Conservation (phyloP, 2,797 vertebrate species). For the Enoplosus armatus region DNA sequence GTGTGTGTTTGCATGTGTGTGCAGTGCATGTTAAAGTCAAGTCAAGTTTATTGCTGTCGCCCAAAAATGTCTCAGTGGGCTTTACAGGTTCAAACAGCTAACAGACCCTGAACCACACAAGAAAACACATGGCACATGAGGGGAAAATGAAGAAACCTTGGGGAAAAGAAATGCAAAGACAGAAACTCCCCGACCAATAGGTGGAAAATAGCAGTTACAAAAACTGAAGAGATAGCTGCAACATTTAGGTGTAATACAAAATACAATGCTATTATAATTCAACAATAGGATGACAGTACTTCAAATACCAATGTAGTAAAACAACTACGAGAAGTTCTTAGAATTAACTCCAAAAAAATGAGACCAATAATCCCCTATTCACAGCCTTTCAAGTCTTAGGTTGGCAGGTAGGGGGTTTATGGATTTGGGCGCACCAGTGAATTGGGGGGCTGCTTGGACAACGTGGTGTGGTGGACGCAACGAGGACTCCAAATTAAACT, state of each 20-base stretch:
- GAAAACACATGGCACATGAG: neutral
- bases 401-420: neutral
- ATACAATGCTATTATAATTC: neutral
- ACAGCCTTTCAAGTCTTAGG: neutral
- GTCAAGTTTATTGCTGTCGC: slow-evolving; percentile 21
- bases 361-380: neutral
- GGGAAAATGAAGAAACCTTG: neutral
- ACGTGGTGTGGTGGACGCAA: neutral
- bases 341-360: neutral
- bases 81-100: neutral
- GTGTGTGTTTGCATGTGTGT: neutral
- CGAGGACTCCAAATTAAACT: neutral
- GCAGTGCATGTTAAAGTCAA: slow-evolving; percentile 18
- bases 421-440: neutral
- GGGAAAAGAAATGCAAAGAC: neutral
- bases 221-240: neutral
- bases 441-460: neutral
- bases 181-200: neutral
- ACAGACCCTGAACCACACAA: slow-evolving; percentile 12
- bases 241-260: neutral
- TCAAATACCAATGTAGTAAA: neutral
- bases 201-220: neutral
- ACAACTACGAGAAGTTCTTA: neutral
- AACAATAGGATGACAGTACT: neutral
- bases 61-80: slow-evolving; percentile 13